Evolutionary conservation across 92 coral and sea anemone species (phyloP).

Genomic region (Phenganax subtilis): DNA sequence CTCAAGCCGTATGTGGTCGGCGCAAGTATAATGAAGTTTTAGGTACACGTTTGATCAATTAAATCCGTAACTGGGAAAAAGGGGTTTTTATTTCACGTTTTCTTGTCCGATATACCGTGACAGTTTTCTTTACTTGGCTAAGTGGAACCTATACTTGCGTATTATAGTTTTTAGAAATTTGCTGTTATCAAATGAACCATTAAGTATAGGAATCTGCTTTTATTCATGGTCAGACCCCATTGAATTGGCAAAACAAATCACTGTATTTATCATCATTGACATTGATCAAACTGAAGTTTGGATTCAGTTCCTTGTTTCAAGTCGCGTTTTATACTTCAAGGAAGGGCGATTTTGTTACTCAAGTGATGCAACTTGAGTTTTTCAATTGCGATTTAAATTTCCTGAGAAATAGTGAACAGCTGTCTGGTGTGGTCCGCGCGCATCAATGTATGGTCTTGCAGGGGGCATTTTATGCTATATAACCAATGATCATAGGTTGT

Average conservation of each 20-base stretch:
- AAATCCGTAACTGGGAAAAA: no score
- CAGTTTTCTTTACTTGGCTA: no score
- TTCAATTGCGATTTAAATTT: background rate
- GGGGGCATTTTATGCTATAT: conserved; percentile 29
- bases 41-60: background rate
- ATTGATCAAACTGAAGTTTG: background rate
- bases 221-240: conserved; percentile 13
- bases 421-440: conserved; percentile 1
- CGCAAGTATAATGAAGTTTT: background rate
- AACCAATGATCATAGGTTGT: conserved; percentile 13
- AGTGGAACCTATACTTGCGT: no score
- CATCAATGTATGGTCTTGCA: conserved; percentile 17
- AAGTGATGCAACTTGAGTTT: background rate
- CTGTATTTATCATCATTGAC: conserved; percentile 12
- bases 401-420: conserved; percentile 35
- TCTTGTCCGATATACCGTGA: background rate
- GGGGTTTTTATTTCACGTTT: no score
- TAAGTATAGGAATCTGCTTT: background rate
- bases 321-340: background rate
- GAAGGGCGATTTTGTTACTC: background rate
- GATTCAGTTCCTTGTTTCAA: background rate
- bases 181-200: no score
- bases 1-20: conserved; percentile 27
- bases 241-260: conserved; percentile 7
- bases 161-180: no score